Percentiles rank a stretch among this genome's conserved stretches.
phyloP scores from a whole-genome alignment of 2,888 invertebrate genomes.

The Dinocampus coccinellae region DNA sequence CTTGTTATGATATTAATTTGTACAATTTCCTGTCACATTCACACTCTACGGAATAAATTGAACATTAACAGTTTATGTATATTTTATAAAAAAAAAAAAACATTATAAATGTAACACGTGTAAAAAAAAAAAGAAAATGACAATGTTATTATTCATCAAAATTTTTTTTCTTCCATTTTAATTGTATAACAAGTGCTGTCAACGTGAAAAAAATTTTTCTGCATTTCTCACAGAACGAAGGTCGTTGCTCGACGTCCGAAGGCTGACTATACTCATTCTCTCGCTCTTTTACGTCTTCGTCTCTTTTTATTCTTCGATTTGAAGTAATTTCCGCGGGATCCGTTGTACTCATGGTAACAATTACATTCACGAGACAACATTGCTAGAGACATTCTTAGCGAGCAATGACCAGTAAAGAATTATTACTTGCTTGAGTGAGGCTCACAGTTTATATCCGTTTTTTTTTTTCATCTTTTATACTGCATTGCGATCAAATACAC shows the following conservation, averaged over 20 bases:
- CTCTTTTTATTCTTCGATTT: background rate
- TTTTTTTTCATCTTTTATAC: conserved; percentile 11
- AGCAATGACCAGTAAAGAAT: conserved; percentile 52
- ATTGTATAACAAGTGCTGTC: background rate
- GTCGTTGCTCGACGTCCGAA: conserved; percentile 1
- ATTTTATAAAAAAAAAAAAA: background rate
- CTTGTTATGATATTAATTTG: background rate
- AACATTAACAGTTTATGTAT: background rate
- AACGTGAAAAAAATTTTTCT: background rate
- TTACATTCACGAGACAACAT: conserved; percentile 16
- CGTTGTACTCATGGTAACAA: conserved; percentile 21
- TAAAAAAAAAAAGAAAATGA: background rate
- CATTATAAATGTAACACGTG: background rate
- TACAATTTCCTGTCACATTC: background rate
- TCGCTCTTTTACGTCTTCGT: background rate
- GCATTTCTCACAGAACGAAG: background rate
- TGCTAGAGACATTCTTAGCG: conserved; percentile 49
- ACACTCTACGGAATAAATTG: background rate
- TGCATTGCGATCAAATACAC: background rate
- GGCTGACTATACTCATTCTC: background rate
- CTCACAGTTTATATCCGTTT: too few relatives aligned
- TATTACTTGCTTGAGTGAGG: too few relatives aligned
- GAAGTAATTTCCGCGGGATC: conserved; percentile 25
- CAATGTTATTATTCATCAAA: background rate
- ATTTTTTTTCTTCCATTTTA: background rate